Evolutionary conservation across 2,113 vertebrate genomes (phyloP), one percentile per base, ranked within the genome.

Genomic region (Chunga burmeisteri): DNA sequence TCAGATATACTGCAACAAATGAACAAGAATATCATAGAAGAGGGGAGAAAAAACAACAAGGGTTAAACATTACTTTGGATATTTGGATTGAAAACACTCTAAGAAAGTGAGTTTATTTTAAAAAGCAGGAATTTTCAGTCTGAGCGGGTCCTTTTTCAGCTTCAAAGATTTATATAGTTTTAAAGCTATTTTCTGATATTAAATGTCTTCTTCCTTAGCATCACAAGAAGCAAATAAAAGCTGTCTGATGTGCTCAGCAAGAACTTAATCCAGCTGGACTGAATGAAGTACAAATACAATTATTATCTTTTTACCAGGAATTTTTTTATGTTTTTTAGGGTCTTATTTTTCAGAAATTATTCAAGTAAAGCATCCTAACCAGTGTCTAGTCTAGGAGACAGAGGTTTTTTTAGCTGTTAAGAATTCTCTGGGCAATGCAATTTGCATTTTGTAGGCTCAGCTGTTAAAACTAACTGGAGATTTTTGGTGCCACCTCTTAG

Each of bases 221-320:
- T 78, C 70, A 79, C 58, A 93, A 86, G 55, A 89, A 86, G 14
- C 30, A 94, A 93, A 93, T 86, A 92, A 82, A 81, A 96, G 5
- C 27, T 83, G 61, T 87, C 66, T 87, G 42, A 83, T 56, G 42
- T 66, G 42, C 44, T 92, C 74, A 96, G 83, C 79, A 93, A 95
- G 25, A 88, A 90, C 25, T 90, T 93, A 38, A 74, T 95, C 70
- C 93, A 96, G 55, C 85, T 96, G 81, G 81, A 79, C 30, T 49
- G 74, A 92, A 86, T 75, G 30, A 92, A 27, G 21, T 56, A 92
- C 44, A 93, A 95, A 84, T 71, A 63, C 8, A 95, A 68, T 78
- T 68, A 88, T 75, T 71, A 94, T 79, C 9, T 72, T 80, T 92
- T 91, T 82, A 94, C 55, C 65, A 93, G 59, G 16, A 94, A 94